Conservation (phyloP, 2,888 invertebrate genomes). For the Troides aeacus region DNA sequence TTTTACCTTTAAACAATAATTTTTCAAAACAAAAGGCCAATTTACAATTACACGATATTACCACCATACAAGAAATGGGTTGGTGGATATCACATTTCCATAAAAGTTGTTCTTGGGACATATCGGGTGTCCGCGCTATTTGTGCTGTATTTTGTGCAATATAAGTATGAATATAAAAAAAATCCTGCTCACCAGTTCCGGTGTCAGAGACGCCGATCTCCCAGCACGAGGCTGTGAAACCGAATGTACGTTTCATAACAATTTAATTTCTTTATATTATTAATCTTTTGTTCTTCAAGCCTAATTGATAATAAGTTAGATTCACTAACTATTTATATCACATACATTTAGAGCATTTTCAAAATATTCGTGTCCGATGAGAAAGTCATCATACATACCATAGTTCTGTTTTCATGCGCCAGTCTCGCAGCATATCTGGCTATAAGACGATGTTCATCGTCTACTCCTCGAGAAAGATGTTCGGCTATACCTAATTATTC, state of each 20-base stretch:
- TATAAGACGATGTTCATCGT: conserved; percentile 97
- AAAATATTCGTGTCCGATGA: no score
- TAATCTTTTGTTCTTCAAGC: background rate
- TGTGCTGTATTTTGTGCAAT: no score
- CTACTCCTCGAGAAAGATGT: conserved; percentile 80
- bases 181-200: conserved; percentile 77
- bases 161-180: background rate
- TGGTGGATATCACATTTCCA: background rate
- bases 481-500: conserved; percentile 58
- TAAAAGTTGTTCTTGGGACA: background rate
- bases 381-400: conserved; percentile 60
- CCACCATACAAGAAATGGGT: no score
- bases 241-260: background rate
- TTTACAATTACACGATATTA: no score
- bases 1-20: no score
- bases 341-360: no score
- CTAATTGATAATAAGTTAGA: no score
- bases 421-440: conserved; percentile 97
- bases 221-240: conserved; percentile 76
- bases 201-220: conserved; percentile 81
- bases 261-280: background rate
- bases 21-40: no score
- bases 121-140: no score
- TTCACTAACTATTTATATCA: no score
- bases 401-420: conserved; percentile 93